Base-by-base conservation (phyloP, 2,888 invertebrate genomes). In the Noctua fimbriata region DNA sequence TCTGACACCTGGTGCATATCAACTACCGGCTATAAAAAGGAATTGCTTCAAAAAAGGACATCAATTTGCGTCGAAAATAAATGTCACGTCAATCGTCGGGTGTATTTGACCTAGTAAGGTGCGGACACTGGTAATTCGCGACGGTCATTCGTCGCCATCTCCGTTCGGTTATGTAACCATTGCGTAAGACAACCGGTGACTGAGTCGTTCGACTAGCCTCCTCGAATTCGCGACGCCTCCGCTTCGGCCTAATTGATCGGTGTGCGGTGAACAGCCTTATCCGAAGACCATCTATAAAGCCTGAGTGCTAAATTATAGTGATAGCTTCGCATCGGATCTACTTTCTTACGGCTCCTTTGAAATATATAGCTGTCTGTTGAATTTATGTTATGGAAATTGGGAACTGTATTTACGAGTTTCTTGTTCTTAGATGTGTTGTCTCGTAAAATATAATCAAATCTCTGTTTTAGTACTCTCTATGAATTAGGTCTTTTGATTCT, bases 51-150 rank as follows among this genome's bases (percentile, higher is more conserved):
- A 76, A 86, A 82, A 89, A 86, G 86, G 83, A 86, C 73, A 78
- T 86, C 78, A 81, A 82, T 86, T 88, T 88, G 80, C 78, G 82
- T 86, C 66, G 84, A 87, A 88, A 81, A 86, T 88, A 84, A 89
- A 87, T 90, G 91, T 90, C 88, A 90, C 88, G 90, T 91, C 90
- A 91, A 91, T 90, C 89, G 89, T 81, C 76, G 73, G 83, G 73
- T 89, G 84, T 87, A 91, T 88, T 86, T 93, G 95, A 94, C 94
- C 94, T 87, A 92, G 91, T 93, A 91, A 82, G 84, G 78, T 83
- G 89, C 91, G 93, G 91, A 90, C 91, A 91, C 89, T 84, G 90
- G 87, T 92, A 92, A 94, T 95, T 94, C 93, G 93, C 91, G 89
- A 90, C 89, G 91, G 88, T 91, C 91, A 91, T 87, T 91, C 90